These are phyloP conservation scores for Ridgeia piscesae DNA, from an alignment of 1,140 invertebrate species.

Conservation along the genomic window DNA sequence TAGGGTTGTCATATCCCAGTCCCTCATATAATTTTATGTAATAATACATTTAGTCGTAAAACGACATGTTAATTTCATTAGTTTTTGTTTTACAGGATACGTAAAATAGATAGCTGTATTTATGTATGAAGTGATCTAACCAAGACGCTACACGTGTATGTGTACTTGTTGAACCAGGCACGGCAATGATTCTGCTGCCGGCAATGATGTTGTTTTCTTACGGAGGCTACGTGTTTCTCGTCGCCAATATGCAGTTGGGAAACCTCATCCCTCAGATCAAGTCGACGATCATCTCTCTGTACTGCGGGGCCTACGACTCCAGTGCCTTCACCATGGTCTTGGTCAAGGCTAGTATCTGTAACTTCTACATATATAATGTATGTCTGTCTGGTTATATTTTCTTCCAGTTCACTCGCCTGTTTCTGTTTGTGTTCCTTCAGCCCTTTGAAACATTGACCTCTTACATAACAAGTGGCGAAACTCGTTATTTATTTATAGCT, in stretches of 20 bases:
- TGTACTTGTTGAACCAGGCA: constrained; percentile 14
- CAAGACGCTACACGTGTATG: neutral
- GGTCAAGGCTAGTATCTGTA: constrained; percentile 30
- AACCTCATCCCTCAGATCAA: constrained; percentile 26
- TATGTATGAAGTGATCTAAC: neutral
- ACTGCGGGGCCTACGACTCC: constrained; percentile 31
- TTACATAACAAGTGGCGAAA: too few relatives aligned
- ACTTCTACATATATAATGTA: too few relatives aligned
- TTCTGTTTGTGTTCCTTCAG: neutral
- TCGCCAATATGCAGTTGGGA: constrained; percentile 33
- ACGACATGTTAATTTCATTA: too few relatives aligned
- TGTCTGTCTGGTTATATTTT: too few relatives aligned
- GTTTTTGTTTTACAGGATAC: too few relatives aligned
- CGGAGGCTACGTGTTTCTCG: constrained; percentile 31
- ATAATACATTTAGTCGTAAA: too few relatives aligned
- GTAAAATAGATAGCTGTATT: too few relatives aligned
- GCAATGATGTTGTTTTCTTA: constrained; percentile 29
- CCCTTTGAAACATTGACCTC: too few relatives aligned
- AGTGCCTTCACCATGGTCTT: constrained; percentile 30
- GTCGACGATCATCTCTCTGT: constrained; percentile 32
- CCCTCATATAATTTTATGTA: too few relatives aligned
- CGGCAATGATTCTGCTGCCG: constrained; percentile 31
- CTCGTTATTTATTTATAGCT: too few relatives aligned
- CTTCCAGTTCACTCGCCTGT: too few relatives aligned
- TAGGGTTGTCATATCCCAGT: neutral